Evolutionary conservation across 2,888 invertebrate genomes (phyloP).

Genomic region (Cyclophora punctaria): DNA sequence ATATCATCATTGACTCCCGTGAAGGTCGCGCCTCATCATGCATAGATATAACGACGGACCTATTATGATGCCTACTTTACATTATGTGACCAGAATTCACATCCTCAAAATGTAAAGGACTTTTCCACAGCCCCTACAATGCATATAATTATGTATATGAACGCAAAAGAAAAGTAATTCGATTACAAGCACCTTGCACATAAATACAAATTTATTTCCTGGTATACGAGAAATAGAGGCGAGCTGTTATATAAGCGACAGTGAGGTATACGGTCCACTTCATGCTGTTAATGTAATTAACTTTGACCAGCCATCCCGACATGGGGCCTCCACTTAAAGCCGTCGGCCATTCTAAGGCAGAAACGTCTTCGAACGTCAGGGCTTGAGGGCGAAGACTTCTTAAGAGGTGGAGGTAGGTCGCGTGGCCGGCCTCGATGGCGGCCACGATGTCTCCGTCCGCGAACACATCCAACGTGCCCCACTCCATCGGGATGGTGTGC

Average conservation of each 20-base stretch:
- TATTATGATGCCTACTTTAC: constrained; percentile 12
- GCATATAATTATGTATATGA: no score
- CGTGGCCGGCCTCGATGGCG: constrained; percentile 60
- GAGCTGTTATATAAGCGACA: constrained; percentile 29
- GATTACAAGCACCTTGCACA: neutral
- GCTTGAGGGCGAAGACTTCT: constrained; percentile 58
- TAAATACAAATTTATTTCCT: constrained; percentile 15
- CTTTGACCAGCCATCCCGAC: constrained; percentile 26
- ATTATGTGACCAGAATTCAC: constrained; percentile 15
- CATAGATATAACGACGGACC: constrained; percentile 14
- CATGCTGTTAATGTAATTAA: constrained; percentile 37
- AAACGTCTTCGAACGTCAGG: constrained; percentile 48
- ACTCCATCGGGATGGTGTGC: constrained; percentile 38
- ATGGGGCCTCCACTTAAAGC: constrained; percentile 28
- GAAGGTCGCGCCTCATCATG: constrained; percentile 12
- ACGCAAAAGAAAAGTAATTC: no score
- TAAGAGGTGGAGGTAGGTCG: constrained; percentile 50
- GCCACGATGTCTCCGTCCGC: constrained; percentile 60
- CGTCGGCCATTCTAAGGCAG: constrained; percentile 31
- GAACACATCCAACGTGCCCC: constrained; percentile 62
- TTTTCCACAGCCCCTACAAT: constrained; percentile 1
- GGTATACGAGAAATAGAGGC: constrained; percentile 26
- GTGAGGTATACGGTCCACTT: constrained; percentile 31
- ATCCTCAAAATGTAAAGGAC: neutral
- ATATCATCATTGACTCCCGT: neutral